Percentiles rank a stretch among this genome's conserved stretches.
These are phyloP conservation scores for Crematogaster levior DNA, from an alignment of 2,888 invertebrate genomes.

Conservation along the genomic window DNA sequence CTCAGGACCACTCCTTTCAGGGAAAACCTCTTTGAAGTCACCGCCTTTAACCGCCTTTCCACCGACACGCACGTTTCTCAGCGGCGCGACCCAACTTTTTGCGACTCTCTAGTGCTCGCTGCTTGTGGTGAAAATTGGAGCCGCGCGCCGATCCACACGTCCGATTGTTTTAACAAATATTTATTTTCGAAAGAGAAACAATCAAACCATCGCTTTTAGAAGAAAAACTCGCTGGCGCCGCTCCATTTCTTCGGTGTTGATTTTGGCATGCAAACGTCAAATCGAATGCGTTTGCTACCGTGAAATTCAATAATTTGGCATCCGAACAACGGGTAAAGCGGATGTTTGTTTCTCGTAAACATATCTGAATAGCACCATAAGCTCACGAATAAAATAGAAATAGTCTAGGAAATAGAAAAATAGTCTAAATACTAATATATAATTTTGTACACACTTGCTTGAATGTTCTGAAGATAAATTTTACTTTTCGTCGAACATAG, in stretches of 20 bases:
- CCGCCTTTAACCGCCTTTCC: slow-evolving; percentile 81
- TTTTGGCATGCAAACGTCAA: slow-evolving; percentile 31
- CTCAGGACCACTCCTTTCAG: slow-evolving; percentile 83
- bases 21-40: slow-evolving; percentile 83
- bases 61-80: slow-evolving; percentile 56
- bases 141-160: no score
- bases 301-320: slow-evolving; percentile 33
- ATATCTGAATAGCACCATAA: neutral
- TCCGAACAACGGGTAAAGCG: neutral
- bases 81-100: slow-evolving; percentile 52
- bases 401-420: no score
- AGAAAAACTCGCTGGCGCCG: slow-evolving; percentile 11
- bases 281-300: slow-evolving; percentile 7
- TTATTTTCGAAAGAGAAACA: slow-evolving; percentile 13
- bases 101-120: no score
- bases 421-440: neutral
- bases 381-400: neutral
- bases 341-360: slow-evolving; percentile 31
- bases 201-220: slow-evolving; percentile 6
- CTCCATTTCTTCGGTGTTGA: slow-evolving; percentile 26
- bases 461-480: neutral
- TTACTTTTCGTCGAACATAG: slow-evolving; percentile 43
- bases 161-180: slow-evolving; percentile 46
- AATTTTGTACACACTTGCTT: neutral
- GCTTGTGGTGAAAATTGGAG: neutral